Conservation (phyloP, 1,140 invertebrate genomes). For the Drosophila jambulina region DNA sequence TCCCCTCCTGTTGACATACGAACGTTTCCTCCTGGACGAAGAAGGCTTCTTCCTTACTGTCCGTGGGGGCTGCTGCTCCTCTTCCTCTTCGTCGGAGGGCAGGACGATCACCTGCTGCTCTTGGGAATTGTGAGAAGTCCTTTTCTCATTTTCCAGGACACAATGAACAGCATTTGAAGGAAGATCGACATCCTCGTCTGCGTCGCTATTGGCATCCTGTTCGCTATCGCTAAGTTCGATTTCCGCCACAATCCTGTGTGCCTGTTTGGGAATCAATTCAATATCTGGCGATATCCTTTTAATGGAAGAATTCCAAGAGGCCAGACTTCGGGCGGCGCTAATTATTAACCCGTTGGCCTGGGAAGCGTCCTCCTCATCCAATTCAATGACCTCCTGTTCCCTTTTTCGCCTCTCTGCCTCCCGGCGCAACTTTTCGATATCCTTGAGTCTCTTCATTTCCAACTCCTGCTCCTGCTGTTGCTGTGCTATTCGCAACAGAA, state of each 20-base stretch:
- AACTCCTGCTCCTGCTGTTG: slow-evolving; percentile 59
- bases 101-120: slow-evolving; percentile 18
- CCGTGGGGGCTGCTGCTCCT: slow-evolving; percentile 13
- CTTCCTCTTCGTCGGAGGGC: slow-evolving; percentile 23
- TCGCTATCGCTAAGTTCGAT: slow-evolving; percentile 76
- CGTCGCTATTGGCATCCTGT: slow-evolving; percentile 25
- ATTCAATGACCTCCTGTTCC: slow-evolving; percentile 61
- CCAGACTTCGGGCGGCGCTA: slow-evolving; percentile 53
- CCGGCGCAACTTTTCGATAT: slow-evolving; percentile 13
- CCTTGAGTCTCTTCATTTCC: slow-evolving; percentile 19
- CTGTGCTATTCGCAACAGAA: slow-evolving; percentile 68
- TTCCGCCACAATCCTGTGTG: slow-evolving; percentile 64
- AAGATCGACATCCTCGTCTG: slow-evolving; percentile 37
- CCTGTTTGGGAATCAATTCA: slow-evolving; percentile 44
- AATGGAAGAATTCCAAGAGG: slow-evolving; percentile 20
- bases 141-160: slow-evolving; percentile 31
- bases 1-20: slow-evolving; percentile 59
- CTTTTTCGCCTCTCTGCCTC: slow-evolving; percentile 12
- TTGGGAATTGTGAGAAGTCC: not conserved
- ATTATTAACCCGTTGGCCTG: slow-evolving; percentile 41
- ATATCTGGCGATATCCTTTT: slow-evolving; percentile 59
- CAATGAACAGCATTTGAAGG: slow-evolving; percentile 50
- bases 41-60: slow-evolving; percentile 30
- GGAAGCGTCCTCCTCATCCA: slow-evolving; percentile 65
- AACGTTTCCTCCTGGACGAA: slow-evolving; percentile 35